Evolutionary conservation across 2,888 invertebrate species (phyloP).

Genomic region (Melanophora roralis): DNA sequence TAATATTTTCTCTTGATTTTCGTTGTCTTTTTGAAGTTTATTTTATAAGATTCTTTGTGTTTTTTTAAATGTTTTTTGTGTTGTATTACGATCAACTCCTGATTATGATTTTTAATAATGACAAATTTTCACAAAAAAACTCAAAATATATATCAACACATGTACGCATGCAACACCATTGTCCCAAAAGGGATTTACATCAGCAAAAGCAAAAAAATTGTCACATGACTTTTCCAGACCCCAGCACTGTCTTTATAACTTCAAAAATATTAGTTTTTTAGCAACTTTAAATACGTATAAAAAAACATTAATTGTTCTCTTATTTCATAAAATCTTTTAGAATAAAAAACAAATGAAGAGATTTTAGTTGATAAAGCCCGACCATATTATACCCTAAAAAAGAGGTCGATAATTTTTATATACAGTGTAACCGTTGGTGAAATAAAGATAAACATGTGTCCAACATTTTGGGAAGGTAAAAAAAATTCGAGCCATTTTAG

Average conservation of each 20-base stretch:
- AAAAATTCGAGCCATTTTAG: too few species aligned
- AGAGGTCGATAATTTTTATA: too few species aligned
- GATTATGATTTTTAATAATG: slow-evolving; percentile 71
- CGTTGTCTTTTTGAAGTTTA: slow-evolving; percentile 35
- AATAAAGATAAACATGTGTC: too few species aligned
- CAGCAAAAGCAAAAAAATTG: too few species aligned
- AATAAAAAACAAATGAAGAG: too few species aligned
- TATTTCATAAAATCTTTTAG: slow-evolving; percentile 40
- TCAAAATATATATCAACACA: slow-evolving; percentile 19
- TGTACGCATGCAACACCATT: slow-evolving; percentile 29
- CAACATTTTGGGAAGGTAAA: too few species aligned
- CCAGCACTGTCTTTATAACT: too few species aligned
- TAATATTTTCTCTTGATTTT: slow-evolving; percentile 59
- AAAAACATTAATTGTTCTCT: slow-evolving; percentile 32
- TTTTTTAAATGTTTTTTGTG: background rate
- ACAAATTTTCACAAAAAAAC: slow-evolving; percentile 67
- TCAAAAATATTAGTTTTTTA: background rate
- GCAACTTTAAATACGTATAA: slow-evolving; percentile 9
- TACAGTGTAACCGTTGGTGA: too few species aligned
- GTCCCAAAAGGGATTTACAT: background rate
- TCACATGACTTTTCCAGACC: too few species aligned
- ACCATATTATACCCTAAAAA: too few species aligned
- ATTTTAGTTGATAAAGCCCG: too few species aligned
- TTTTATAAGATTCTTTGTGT: slow-evolving; percentile 34
- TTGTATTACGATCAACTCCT: slow-evolving; percentile 40